Evolutionary conservation across 1,140 invertebrate species (phyloP).

Genomic region (Lasioglossum albipes): DNA sequence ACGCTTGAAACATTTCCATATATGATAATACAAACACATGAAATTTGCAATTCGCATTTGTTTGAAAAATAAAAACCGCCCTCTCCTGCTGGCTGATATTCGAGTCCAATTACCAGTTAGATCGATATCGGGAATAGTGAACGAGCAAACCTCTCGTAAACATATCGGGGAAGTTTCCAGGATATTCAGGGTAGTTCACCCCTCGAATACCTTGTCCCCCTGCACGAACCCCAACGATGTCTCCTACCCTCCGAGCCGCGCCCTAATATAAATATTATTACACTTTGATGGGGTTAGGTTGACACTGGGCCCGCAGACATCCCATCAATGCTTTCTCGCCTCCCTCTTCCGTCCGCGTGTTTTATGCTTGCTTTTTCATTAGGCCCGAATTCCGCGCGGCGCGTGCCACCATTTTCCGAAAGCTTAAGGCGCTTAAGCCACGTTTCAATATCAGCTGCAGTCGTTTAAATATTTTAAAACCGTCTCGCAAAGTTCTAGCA

Average conservation of each 20-base stretch:
- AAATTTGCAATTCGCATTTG: background rate
- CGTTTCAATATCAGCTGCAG: constrained; percentile 9
- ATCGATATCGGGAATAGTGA: constrained; percentile 58
- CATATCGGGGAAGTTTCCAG: constrained; percentile 59
- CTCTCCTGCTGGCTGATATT: background rate
- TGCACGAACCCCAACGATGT: constrained; percentile 60
- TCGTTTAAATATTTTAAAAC: constrained; percentile 24
- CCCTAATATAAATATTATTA: constrained; percentile 81
- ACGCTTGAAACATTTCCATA: too few species aligned
- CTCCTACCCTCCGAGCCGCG: constrained; percentile 70
- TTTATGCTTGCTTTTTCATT: constrained; percentile 72
- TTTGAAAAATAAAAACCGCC: background rate
- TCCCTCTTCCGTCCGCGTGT: constrained; percentile 32
- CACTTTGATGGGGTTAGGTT: constrained; percentile 80
- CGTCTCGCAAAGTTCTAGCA: background rate
- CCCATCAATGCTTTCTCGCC: constrained; percentile 58
- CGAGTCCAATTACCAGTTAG: constrained; percentile 49
- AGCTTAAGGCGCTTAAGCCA: constrained; percentile 34
- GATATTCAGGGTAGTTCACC: constrained; percentile 58
- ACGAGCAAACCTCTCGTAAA: constrained; percentile 24
- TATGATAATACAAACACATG: too few species aligned
- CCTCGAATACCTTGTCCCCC: constrained; percentile 57
- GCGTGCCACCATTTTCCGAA: constrained; percentile 65
- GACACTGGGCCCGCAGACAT: constrained; percentile 71
- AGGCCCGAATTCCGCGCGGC: constrained; percentile 67